These are phyloP conservation scores for Cydia fagiglandana DNA, from an alignment of 1,140 invertebrate species.

Conservation along the genomic window DNA sequence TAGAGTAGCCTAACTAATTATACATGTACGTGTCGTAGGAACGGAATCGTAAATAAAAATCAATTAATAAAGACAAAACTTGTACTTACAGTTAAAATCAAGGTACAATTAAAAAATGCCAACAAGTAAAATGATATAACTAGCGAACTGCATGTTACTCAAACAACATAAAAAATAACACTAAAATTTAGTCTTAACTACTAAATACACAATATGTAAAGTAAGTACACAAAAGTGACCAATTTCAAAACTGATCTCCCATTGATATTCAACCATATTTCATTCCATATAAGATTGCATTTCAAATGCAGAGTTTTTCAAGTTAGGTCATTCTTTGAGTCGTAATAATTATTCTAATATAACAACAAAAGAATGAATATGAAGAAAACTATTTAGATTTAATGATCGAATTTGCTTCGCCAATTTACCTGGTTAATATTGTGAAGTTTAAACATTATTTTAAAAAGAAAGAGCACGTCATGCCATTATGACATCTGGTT, in stretches of 20 bases:
- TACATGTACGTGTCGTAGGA: not conserved
- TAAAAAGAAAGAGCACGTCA: no score
- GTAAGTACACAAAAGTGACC: not conserved
- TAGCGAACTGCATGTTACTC: conserved; percentile 18
- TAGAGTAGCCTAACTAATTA: no score
- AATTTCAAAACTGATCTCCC: not conserved
- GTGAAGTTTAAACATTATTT: not conserved
- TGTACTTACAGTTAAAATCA: conserved; percentile 19
- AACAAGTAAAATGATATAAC: conserved; percentile 1
- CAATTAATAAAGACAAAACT: conserved; percentile 21
- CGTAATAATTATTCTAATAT: not conserved
- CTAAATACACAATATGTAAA: not conserved
- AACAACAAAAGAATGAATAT: not conserved
- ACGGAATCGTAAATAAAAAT: conserved; percentile 5
- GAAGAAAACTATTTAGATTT: not conserved
- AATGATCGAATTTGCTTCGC: not conserved
- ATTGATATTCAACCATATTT: not conserved
- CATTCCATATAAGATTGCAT: not conserved
- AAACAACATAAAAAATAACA: conserved; percentile 25
- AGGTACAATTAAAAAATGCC: not conserved
- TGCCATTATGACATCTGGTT: not conserved
- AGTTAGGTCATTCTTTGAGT: not conserved
- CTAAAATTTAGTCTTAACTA: not conserved
- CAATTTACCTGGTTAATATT: conserved; percentile 9
- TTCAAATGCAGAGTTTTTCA: not conserved